Percentiles rank a stretch among this genome's conserved stretches.
These are phyloP conservation scores for Drosophila bunnanda DNA, from an alignment of 2,888 invertebrate genomes.

Conservation along the genomic window DNA sequence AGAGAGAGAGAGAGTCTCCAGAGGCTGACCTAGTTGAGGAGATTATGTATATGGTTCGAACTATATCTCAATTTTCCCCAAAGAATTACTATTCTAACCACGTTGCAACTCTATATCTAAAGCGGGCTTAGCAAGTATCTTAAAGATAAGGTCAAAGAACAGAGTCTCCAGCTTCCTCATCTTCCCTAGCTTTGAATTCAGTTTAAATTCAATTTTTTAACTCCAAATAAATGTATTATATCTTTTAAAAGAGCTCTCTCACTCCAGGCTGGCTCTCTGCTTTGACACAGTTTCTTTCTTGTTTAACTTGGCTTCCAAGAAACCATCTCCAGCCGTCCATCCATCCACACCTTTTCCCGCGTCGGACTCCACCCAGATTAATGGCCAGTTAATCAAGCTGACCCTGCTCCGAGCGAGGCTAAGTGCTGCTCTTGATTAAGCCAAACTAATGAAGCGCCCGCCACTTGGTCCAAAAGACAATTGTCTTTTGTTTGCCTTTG, in stretches of 20 bases:
- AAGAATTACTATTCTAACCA: too few relatives aligned
- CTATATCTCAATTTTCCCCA: too few relatives aligned
- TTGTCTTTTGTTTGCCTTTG: conserved; percentile 36
- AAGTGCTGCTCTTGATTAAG: conserved; percentile 40
- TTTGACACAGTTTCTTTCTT: conserved; percentile 6
- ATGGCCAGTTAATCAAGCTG: conserved; percentile 38
- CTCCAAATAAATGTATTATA: too few relatives aligned
- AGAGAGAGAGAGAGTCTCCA: not conserved
- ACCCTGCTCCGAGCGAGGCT: conserved; percentile 28
- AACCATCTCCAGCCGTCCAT: not conserved
- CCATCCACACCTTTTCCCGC: conserved; percentile 1
- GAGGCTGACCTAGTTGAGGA: not conserved
- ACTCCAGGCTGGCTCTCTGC: too few relatives aligned
- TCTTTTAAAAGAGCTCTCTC: too few relatives aligned
- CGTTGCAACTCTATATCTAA: too few relatives aligned
- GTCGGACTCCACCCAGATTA: conserved; percentile 10
- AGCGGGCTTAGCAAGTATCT: not conserved
- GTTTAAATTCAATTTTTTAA: too few relatives aligned
- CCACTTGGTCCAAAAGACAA: conserved; percentile 28
- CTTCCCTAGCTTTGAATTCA: not conserved
- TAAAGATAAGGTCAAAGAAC: not conserved
- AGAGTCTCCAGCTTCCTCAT: not conserved
- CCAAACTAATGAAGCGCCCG: conserved; percentile 39
- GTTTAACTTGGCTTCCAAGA: conserved; percentile 2
- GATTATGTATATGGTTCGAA: too few relatives aligned